Evolutionary conservation across 2,113 vertebrate genomes (phyloP).

Genomic region (Oceanites oceanicus): DNA sequence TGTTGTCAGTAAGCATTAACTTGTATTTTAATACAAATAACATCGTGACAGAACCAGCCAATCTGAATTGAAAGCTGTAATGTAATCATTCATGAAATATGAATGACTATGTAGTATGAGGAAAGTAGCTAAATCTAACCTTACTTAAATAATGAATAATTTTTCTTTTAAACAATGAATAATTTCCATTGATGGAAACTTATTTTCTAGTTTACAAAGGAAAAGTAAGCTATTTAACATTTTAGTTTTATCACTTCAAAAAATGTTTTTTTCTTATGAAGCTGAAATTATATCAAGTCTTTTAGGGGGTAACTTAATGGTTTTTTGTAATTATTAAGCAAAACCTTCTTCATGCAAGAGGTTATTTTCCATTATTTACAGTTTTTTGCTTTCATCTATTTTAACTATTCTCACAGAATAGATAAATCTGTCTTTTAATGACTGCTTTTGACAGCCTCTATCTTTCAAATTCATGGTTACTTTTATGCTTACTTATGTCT

Average conservation of each 20-base stretch:
- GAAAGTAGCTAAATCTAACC: background rate
- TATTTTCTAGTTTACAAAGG: background rate
- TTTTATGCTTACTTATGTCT: background rate
- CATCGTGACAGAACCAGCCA: background rate
- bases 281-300: background rate
- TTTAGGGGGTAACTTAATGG: background rate
- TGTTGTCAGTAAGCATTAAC: background rate
- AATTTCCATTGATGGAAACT: background rate
- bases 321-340: background rate
- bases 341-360: background rate
- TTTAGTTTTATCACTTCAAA: background rate
- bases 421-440: background rate
- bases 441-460: background rate
- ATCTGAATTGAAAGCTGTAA: background rate
- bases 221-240: background rate
- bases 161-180: background rate
- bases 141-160: background rate
- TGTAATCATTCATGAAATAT: background rate
- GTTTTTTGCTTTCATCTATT: background rate
- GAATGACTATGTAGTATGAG: background rate
- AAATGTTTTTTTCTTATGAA: background rate
- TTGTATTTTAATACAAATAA: background rate
- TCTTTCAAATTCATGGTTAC: background rate
- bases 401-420: background rate
- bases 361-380: background rate